Evolutionary conservation across 2,888 invertebrate genomes (phyloP), one percentile per base, ranked within the genome.

Genomic region (Nesidiocoris tenuis): DNA sequence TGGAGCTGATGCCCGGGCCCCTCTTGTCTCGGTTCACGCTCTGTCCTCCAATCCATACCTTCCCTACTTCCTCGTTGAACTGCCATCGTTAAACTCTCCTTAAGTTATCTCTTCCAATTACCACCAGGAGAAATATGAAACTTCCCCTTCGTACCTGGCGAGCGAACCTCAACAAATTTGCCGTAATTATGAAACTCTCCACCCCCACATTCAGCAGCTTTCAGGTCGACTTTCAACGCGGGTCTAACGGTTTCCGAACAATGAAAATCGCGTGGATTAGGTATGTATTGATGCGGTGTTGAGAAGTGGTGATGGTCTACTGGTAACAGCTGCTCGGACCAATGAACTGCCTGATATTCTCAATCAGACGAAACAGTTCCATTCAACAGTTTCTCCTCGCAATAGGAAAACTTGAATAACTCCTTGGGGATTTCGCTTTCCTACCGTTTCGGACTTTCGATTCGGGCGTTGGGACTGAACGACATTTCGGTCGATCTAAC

Each of bases 41-140:
- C 39, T 39, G 39, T 39, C 39, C 39, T 39, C 39, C 39, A 39
- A 12, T 12, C 39, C 12, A 3, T 12, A 39, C 12, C 39, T 39
- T 25, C 25, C 25, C 39, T 21, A 16, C 7, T 25, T 17, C 7
- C 65, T 24, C 16, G 2, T 2, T 7, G 5, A 22, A 16, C 65
- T 25, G 2, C n/a, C 25, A 5, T 18, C 59, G 17, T 59, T 59
- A 59, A 59, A 59, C 25, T 25, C 61, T 24, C 61, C 71, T 72
- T 72, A 72, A 72, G 72, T 72, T 72, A 72, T 72, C 72, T 61
- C 72, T 61, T 72, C 72, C 72, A 72, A 72, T 72, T 72, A 72
- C 72, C 54, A 22, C 39, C 61, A 54, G 22, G 72, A 63, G 72
- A 72, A 72, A 72, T 72, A 72, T 72, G 72, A 72, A 72, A 72